Evolutionary conservation across 2,888 invertebrate genomes (phyloP), one percentile per base, ranked within the genome.

Genomic region (Sclerodermus sp.): DNA sequence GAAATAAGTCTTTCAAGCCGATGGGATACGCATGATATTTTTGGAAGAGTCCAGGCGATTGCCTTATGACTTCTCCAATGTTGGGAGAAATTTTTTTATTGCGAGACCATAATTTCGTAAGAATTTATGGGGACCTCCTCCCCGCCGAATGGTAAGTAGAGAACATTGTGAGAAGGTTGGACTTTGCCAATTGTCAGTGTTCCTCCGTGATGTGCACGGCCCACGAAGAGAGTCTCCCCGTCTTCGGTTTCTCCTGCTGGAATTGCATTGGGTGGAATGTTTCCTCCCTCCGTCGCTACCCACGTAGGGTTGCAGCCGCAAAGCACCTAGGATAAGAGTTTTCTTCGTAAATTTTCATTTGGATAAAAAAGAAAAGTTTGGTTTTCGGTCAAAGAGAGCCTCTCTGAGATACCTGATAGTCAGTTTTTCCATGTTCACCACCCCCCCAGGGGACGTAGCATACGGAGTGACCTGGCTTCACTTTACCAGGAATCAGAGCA

Each of bases 71-170:
- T n/a, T n/a, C n/a, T n/a, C n/a, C n/a, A n/a, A n/a, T n/a, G n/a
- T n/a, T n/a, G n/a, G n/a, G 23, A 23, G 8, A 23, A 3, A 23
- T 23, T 23, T 23, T 39, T 16, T 68, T 65, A 74, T 68, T 80
- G 78, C 53, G 76, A 74, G 51, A 85, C 80, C 51, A 92, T 85
- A 64, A 93, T 80, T 81, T 93, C 93, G 72, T 88, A 93, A 44
- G 91, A 88, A n/a, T 85, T 83, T 82, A 87, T 90, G 42, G 87
- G 85, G 49, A 91, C 76, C 74, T 93, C 93, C 66, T 87, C 83
- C 38, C 93, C 92, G 1, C 81, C 91, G 72, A 86, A 93, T 12
- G 93, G 85, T 78, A 93, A 90, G 83, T 93, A 93, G 74, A 89
- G 87, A 46, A 87, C 87, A 18, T 85, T 88, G 70, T 92, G 92